Conservation (phyloP, 2,888 invertebrate genomes). For the Drosophila cognata region DNA sequence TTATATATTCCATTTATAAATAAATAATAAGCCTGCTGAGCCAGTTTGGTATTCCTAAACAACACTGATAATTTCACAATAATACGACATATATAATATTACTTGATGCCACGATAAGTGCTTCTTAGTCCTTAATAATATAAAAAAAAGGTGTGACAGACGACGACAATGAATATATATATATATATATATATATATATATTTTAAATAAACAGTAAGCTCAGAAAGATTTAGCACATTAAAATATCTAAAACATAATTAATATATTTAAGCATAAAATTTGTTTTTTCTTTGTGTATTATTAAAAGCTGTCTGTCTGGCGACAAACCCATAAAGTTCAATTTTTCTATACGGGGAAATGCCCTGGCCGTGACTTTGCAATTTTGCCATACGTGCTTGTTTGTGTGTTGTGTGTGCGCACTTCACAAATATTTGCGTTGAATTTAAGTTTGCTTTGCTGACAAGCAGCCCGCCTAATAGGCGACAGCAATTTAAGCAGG, state of each 20-base stretch:
- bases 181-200: too few relatives aligned
- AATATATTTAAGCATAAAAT: not conserved
- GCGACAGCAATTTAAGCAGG: conserved; percentile 8
- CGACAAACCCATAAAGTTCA: not conserved
- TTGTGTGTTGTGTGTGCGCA: conserved; percentile 10
- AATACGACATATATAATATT: not conserved
- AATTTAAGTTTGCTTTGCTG: conserved; percentile 54
- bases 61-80: not conserved
- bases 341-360: not conserved
- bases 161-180: not conserved
- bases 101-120: not conserved
- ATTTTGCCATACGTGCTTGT: not conserved
- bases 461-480: conserved; percentile 38
- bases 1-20: not conserved
- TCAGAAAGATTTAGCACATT: not conserved
- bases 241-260: not conserved
- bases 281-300: not conserved
- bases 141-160: not conserved
- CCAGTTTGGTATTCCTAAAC: not conserved
- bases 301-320: not conserved
- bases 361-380: conserved; percentile 60
- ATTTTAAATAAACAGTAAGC: not conserved
- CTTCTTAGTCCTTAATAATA: not conserved
- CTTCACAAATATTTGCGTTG: conserved; percentile 67
- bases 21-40: not conserved